phyloP scores from a whole-genome alignment of 2,888 invertebrate species.

The Rhagium mordax region DNA sequence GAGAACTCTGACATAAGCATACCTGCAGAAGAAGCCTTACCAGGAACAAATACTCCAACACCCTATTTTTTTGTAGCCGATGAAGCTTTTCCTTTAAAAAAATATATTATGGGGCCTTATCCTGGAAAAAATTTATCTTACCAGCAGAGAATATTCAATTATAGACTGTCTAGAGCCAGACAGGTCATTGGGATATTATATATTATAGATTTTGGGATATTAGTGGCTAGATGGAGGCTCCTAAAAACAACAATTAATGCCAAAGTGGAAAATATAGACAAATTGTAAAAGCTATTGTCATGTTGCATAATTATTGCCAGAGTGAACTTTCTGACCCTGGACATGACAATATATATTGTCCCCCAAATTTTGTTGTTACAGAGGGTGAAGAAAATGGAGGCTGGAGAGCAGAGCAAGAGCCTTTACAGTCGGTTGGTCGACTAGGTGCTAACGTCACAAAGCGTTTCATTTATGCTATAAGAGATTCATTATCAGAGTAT shows the following conservation, averaged over 20 bases:
- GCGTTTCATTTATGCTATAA: neutral
- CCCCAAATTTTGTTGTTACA: slow-evolving; percentile 31
- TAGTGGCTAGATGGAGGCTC: slow-evolving; percentile 42
- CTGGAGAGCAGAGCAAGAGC: slow-evolving; percentile 36
- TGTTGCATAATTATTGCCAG: neutral
- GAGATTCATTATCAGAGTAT: neutral
- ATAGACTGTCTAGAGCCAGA: slow-evolving; percentile 48
- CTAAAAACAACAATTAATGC: slow-evolving; percentile 23
- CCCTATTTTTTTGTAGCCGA: too few relatives aligned
- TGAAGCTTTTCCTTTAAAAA: too few relatives aligned
- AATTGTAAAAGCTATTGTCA: neutral
- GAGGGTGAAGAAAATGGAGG: slow-evolving; percentile 34
- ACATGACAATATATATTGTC: slow-evolving; percentile 34
- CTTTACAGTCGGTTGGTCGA: slow-evolving; percentile 41
- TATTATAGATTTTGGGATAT: too few relatives aligned
- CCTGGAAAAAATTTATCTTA: slow-evolving; percentile 37
- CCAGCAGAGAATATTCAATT: slow-evolving; percentile 50
- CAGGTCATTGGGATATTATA: slow-evolving; percentile 48
- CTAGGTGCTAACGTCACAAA: too few relatives aligned
- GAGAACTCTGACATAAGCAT: too few relatives aligned
- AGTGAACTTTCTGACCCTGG: neutral
- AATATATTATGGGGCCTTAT: slow-evolving; percentile 54
- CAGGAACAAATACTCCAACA: too few relatives aligned
- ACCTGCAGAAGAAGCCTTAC: too few relatives aligned
- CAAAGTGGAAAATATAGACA: slow-evolving; percentile 10